A percentile compares a stretch with the other conserved stretches of the same genome.
These are phyloP conservation scores for Artibeus lituratus DNA, from an alignment of 2,797 vertebrate species.

Conservation along the genomic window DNA sequence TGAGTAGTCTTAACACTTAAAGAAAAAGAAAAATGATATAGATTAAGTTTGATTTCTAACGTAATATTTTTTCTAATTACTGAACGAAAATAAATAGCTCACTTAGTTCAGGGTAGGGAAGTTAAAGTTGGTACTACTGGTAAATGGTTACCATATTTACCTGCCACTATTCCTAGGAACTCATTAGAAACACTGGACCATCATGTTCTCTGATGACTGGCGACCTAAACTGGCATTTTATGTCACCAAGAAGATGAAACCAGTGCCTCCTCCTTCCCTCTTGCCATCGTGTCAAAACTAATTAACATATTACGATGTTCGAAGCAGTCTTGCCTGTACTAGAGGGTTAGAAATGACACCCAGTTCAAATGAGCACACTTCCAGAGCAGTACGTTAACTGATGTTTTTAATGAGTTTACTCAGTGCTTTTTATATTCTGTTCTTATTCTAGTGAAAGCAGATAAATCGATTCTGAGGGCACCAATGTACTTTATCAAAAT, in stretches of 20 bases:
- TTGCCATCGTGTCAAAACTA: not conserved
- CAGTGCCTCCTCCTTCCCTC: not conserved
- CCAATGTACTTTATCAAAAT: not conserved
- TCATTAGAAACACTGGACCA: not conserved
- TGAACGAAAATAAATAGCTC: not conserved
- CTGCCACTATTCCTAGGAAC: not conserved
- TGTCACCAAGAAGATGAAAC: not conserved
- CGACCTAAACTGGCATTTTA: not conserved
- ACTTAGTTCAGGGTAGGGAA: not conserved
- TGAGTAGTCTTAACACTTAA: not conserved
- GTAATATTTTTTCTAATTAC: not conserved
- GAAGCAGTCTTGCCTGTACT: not conserved
- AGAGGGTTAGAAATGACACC: not conserved
- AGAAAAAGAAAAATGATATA: not conserved
- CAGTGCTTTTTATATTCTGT: not conserved
- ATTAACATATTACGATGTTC: not conserved
- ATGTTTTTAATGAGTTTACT: constrained; percentile 3
- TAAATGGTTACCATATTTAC: not conserved
- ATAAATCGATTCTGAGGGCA: not conserved
- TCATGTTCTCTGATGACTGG: not conserved
- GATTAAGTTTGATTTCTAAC: constrained; percentile 17
- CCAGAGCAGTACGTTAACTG: not conserved
- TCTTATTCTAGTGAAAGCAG: constrained; percentile 12
- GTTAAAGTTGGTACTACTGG: not conserved
- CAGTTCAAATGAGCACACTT: not conserved